Evolutionary conservation across 2,888 invertebrate genomes (phyloP).

Genomic region (Leptinotarsa rubiginosa): DNA sequence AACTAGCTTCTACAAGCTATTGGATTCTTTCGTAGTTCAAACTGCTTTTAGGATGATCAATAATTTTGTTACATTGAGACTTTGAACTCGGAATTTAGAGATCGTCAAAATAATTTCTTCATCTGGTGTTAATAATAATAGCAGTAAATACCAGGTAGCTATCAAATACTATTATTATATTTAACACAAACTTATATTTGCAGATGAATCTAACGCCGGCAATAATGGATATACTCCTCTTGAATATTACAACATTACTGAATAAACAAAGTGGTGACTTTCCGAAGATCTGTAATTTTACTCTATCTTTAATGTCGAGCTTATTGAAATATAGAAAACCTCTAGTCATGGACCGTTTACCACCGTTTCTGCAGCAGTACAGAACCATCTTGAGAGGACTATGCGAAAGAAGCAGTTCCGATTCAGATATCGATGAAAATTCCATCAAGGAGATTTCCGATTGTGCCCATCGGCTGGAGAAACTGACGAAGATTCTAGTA

Average conservation of each 20-base stretch:
- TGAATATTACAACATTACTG: conserved; percentile 52
- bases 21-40: too few relatives aligned
- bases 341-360: conserved; percentile 61
- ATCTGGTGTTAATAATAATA: too few relatives aligned
- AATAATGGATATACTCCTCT: conserved; percentile 56
- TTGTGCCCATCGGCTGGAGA: conserved; percentile 64
- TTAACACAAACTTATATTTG: conserved; percentile 41
- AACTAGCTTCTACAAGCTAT: too few relatives aligned
- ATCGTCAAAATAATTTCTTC: too few relatives aligned
- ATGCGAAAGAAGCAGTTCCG: conserved; percentile 56
- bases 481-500: conserved; percentile 61
- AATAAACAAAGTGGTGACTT: conserved; percentile 50
- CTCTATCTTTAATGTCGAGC: conserved; percentile 56
- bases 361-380: conserved; percentile 61
- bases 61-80: too few relatives aligned
- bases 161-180: background rate
- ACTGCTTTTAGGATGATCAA: too few relatives aligned
- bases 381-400: conserved; percentile 57
- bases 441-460: conserved; percentile 55
- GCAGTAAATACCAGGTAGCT: too few relatives aligned
- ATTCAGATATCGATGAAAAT: conserved; percentile 41
- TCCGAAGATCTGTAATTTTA: conserved; percentile 48
- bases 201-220: conserved; percentile 58
- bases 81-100: too few relatives aligned
- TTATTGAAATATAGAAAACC: conserved; percentile 59